phyloP scores from a whole-genome alignment of 1,140 invertebrate genomes.

The Lordiphosa stackelbergi region DNA sequence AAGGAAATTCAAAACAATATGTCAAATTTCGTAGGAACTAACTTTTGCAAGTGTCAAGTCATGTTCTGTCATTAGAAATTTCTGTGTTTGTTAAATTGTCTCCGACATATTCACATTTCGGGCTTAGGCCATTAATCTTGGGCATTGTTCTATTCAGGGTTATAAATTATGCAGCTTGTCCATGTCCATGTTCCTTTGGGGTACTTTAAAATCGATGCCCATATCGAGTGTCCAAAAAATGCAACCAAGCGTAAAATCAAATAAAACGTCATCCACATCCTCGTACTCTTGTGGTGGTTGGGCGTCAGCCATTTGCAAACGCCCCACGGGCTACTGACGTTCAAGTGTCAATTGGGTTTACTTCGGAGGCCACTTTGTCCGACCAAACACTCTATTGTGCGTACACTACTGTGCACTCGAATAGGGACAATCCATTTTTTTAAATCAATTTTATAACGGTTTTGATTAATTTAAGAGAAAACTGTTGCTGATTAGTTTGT shows the following conservation, averaged over 20 bases:
- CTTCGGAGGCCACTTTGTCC: slow-evolving; percentile 63
- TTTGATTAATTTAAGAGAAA: no score
- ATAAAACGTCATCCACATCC: slow-evolving; percentile 64
- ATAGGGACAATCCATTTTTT: background rate
- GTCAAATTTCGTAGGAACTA: slow-evolving; percentile 35
- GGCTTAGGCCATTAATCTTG: slow-evolving; percentile 57
- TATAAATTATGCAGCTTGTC: slow-evolving; percentile 63
- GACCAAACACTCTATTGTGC: slow-evolving; percentile 24
- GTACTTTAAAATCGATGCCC: slow-evolving; percentile 66
- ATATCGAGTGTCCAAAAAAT: slow-evolving; percentile 66
- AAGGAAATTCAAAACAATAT: slow-evolving; percentile 14
- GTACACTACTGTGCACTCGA: background rate
- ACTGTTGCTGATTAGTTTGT: no score
- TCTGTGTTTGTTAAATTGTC: slow-evolving; percentile 27
- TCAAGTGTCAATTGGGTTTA: slow-evolving; percentile 71
- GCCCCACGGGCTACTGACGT: slow-evolving; percentile 34
- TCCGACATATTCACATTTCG: slow-evolving; percentile 30
- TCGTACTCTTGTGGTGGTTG: slow-evolving; percentile 14
- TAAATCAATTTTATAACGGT: no score
- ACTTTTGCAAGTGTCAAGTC: slow-evolving; percentile 19
- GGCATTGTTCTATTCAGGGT: slow-evolving; percentile 61
- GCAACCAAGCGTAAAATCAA: slow-evolving; percentile 72
- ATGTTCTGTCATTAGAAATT: slow-evolving; percentile 21
- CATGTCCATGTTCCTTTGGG: slow-evolving; percentile 6
- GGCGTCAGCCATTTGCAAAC: slow-evolving; percentile 22